Percentiles rank a stretch among this genome's conserved stretches.
phyloP scores from a whole-genome alignment of 1,140 invertebrate species.

The Pentalonia nigronervosa region DNA sequence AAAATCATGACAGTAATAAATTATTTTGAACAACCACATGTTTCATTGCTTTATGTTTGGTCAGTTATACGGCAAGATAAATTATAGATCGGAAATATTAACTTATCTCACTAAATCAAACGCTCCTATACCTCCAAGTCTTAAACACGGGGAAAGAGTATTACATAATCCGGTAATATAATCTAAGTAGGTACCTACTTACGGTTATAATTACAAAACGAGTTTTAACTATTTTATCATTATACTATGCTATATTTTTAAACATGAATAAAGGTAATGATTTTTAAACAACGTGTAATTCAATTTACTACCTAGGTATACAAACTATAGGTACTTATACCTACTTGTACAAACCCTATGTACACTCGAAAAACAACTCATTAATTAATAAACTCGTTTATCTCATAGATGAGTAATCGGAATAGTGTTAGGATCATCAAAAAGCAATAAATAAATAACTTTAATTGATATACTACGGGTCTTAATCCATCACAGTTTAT shows the following conservation, averaged over 20 bases:
- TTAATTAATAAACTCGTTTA: neutral
- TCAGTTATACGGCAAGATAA: neutral
- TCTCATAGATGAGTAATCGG: neutral
- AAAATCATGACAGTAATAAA: neutral
- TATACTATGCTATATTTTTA: neutral
- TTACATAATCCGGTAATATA: neutral
- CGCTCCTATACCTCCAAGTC: neutral
- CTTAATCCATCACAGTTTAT: conserved; percentile 33
- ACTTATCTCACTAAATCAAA: conserved; percentile 11
- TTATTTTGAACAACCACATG: neutral
- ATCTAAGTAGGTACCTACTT: neutral
- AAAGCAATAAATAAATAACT: neutral
- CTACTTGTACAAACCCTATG: neutral
- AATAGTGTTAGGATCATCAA: neutral
- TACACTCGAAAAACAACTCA: neutral
- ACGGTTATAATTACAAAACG: neutral
- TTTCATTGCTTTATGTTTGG: neutral
- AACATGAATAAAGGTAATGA: neutral
- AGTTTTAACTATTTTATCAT: neutral
- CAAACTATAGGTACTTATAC: too few species aligned
- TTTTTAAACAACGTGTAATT: neutral
- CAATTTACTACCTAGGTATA: neutral
- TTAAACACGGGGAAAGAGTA: neutral
- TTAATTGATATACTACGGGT: neutral
- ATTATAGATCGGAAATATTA: neutral